phyloP scores from a whole-genome alignment of 2,888 invertebrate genomes.

The Drosophila cognata region DNA sequence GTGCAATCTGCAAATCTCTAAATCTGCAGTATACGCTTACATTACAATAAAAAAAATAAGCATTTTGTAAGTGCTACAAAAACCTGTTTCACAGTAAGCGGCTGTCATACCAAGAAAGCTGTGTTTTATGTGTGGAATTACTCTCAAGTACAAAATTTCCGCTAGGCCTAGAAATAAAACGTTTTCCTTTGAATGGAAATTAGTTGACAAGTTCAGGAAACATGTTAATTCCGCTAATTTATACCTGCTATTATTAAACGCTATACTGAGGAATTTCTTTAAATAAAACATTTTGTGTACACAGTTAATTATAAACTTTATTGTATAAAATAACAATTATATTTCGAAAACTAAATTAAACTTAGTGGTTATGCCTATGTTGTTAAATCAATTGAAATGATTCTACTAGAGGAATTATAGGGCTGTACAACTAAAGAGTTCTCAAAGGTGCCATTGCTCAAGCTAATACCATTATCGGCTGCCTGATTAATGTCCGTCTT shows the following conservation, averaged over 20 bases:
- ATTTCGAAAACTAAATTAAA: conserved; percentile 40
- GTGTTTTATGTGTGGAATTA: neutral
- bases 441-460: conserved; percentile 53
- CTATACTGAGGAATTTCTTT: neutral
- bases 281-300: conserved; percentile 19
- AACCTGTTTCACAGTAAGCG: neutral
- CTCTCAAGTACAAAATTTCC: neutral
- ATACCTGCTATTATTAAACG: neutral
- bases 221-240: neutral
- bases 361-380: conserved; percentile 67
- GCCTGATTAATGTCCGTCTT: conserved; percentile 60
- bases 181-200: neutral
- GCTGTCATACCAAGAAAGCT: neutral
- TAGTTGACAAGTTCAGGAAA: neutral
- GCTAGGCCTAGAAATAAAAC: neutral
- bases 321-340: conserved; percentile 72
- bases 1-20: neutral
- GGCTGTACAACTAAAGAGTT: conserved; percentile 72
- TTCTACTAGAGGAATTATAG: conserved; percentile 74
- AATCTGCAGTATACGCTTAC: neutral
- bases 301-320: conserved; percentile 52
- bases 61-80: neutral
- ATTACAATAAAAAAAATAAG: neutral
- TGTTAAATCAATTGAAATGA: conserved; percentile 84
- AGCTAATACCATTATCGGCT: conserved; percentile 31